Conservation (phyloP, 2,888 invertebrate species). For the Machimus rusticus region DNA sequence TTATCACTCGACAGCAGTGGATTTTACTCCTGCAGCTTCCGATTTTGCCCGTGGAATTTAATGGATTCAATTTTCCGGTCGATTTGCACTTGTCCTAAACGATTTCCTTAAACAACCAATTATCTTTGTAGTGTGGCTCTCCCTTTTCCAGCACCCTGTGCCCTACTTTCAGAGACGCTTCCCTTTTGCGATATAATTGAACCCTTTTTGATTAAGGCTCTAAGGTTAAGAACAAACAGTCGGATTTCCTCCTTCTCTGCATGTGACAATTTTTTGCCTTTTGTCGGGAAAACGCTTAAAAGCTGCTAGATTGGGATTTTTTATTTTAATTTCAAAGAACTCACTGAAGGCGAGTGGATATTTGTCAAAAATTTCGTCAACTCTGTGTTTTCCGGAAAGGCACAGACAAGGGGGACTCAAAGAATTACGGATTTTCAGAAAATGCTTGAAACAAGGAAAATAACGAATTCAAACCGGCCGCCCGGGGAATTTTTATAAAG, state of each 20-base stretch:
- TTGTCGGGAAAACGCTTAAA: background rate
- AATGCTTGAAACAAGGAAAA: background rate
- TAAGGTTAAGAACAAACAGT: background rate
- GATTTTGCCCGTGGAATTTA: background rate
- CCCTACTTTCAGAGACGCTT: background rate
- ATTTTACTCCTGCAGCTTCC: background rate
- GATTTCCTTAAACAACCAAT: constrained; percentile 15
- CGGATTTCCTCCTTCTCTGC: background rate
- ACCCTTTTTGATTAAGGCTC: background rate
- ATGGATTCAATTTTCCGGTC: constrained; percentile 20
- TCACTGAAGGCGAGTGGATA: background rate
- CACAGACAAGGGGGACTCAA: background rate
- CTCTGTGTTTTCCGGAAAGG: background rate
- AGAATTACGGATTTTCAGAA: background rate
- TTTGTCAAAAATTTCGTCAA: background rate
- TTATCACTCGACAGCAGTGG: background rate
- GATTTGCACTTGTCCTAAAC: background rate
- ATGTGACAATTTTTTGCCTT: background rate
- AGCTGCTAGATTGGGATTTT: background rate
- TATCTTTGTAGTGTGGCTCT: background rate
- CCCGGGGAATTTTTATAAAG: background rate
- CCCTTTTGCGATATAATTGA: constrained; percentile 16
- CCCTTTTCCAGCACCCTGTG: background rate
- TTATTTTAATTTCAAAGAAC: background rate
- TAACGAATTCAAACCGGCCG: background rate